phyloP scores from a whole-genome alignment of 1,140 invertebrate species.

The Conopomorpha cramerella region DNA sequence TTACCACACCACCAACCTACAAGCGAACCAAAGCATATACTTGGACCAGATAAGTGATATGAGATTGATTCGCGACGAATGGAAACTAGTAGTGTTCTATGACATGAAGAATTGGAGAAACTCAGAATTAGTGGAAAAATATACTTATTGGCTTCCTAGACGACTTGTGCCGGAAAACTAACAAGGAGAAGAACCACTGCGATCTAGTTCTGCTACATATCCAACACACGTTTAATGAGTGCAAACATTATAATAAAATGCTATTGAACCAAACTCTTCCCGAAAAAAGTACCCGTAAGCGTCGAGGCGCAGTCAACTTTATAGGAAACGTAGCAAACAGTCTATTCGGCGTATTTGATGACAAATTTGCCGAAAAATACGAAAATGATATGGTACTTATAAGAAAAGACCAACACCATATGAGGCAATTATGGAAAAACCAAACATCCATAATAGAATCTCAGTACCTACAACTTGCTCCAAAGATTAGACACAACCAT shows the following conservation, averaged over 20 bases:
- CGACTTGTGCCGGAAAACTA: background rate
- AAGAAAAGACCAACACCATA: slow-evolving; percentile 1
- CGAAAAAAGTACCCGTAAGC: background rate
- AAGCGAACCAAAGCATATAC: slow-evolving; percentile 1
- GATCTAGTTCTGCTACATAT: background rate
- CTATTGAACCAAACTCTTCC: background rate
- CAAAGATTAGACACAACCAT: slow-evolving; percentile 2
- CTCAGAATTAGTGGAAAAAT: background rate
- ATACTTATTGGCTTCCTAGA: background rate
- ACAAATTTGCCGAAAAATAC: background rate
- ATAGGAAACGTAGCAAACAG: slow-evolving; percentile 2
- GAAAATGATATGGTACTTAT: slow-evolving; percentile 1
- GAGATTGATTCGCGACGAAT: background rate
- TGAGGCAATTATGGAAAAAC: slow-evolving; percentile 1
- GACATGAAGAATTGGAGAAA: slow-evolving; percentile 1
- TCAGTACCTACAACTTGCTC: background rate
- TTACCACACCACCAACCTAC: background rate
- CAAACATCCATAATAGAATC: slow-evolving; percentile 3
- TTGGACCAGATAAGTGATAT: slow-evolving; percentile 2
- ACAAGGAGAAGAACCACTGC: background rate
- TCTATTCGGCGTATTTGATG: slow-evolving; percentile 3
- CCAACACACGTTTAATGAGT: background rate
- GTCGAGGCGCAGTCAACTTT: background rate
- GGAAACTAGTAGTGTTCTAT: slow-evolving; percentile 2
- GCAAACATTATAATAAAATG: background rate